Percentiles rank a stretch among this genome's conserved stretches.
Evolutionary conservation across 2,797 vertebrate species (phyloP).

Genomic region (Tinamus major): DNA sequence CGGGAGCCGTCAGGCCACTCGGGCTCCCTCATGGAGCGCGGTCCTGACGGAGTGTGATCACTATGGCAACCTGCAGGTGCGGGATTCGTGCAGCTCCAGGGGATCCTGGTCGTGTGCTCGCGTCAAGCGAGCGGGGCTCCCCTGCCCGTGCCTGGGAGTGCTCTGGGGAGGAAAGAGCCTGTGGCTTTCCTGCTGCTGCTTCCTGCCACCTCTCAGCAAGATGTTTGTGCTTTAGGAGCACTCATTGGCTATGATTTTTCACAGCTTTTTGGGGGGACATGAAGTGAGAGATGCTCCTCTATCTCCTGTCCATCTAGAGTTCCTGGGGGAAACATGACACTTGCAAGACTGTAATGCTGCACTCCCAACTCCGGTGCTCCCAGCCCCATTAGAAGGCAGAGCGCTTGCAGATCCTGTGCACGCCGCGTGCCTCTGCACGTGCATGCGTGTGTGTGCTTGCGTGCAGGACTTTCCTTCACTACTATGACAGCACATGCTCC

Average conservation of each 20-base stretch:
- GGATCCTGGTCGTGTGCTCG: neutral
- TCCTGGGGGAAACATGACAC: neutral
- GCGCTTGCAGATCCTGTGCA: neutral
- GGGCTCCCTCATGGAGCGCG: neutral
- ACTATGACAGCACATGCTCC: slow-evolving; percentile 56
- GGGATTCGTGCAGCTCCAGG: neutral
- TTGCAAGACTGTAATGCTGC: neutral
- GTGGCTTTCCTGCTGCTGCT: neutral
- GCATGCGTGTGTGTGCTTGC: neutral
- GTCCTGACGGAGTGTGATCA: neutral
- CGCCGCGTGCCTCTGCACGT: neutral
- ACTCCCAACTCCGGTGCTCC: neutral
- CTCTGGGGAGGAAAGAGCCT: neutral
- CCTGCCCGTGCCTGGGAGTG: neutral
- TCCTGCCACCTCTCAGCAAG: neutral
- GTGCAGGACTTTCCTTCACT: neutral
- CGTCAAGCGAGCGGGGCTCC: neutral
- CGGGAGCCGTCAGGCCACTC: neutral
- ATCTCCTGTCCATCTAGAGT: neutral
- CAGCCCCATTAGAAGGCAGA: neutral
- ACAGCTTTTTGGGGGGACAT: neutral
- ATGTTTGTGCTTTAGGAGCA: neutral
- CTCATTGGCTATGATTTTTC: neutral
- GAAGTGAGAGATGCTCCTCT: neutral
- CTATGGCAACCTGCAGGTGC: slow-evolving; percentile 64